Percentiles rank a stretch among this genome's conserved stretches.
Conservation (phyloP, 2,797 vertebrate species). For the Mormyrops boulengeri region DNA sequence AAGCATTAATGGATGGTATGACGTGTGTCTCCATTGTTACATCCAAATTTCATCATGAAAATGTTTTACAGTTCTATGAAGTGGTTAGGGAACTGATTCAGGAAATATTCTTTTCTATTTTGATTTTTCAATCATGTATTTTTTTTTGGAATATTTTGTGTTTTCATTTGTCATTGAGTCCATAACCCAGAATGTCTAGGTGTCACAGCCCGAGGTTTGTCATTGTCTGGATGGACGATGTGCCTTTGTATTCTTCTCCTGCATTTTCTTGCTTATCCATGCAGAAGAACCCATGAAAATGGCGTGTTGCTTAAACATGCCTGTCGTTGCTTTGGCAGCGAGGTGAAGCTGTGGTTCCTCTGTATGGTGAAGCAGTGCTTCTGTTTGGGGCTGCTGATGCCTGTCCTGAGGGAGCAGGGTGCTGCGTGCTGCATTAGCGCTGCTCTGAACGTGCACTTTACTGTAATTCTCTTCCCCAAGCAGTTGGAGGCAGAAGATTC, state of each 20-base stretch:
- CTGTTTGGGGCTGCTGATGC: background rate
- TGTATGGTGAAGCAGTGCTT: constrained; percentile 16
- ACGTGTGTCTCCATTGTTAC: background rate
- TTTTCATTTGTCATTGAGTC: background rate
- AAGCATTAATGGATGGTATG: background rate
- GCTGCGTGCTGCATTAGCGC: background rate
- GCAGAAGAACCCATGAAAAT: constrained; percentile 8
- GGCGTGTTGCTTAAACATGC: background rate
- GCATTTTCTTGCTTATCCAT: constrained; percentile 6
- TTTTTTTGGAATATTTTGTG: background rate
- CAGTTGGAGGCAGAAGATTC: constrained; percentile 49
- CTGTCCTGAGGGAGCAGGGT: background rate
- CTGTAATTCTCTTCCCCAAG: constrained; percentile 50
- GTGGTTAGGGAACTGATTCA: background rate
- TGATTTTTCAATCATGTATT: background rate
- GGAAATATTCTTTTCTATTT: background rate
- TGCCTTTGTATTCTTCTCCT: background rate
- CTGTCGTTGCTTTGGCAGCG: background rate
- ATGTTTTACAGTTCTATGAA: background rate
- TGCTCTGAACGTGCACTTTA: constrained; percentile 39
- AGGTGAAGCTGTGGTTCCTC: background rate
- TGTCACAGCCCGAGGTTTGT: background rate
- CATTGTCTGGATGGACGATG: background rate
- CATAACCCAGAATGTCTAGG: background rate
- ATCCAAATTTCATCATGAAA: background rate